Evolutionary conservation across 1,140 invertebrate genomes (phyloP).

Genomic region (Drosophila cardini): DNA sequence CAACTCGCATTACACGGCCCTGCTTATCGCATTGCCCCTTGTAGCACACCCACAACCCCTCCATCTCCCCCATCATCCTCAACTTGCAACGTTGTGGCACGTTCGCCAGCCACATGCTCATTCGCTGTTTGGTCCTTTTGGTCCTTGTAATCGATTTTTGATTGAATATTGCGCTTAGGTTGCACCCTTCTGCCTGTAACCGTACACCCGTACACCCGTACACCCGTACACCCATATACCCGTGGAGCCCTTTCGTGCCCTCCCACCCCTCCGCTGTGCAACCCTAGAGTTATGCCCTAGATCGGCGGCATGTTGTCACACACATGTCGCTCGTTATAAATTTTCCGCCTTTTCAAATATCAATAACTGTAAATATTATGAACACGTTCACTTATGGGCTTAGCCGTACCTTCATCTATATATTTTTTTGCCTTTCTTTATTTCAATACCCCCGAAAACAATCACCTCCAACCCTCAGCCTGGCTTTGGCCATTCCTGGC

Average conservation of each 20-base stretch:
- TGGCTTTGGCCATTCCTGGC: background rate
- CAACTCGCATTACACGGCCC: constrained; percentile 5
- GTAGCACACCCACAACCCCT: background rate
- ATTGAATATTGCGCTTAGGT: constrained; percentile 79
- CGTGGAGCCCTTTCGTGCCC: background rate
- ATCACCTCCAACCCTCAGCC: background rate
- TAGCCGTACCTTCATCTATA: constrained; percentile 53
- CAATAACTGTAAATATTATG: constrained; percentile 85
- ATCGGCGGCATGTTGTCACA: constrained; percentile 71
- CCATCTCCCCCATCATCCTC: background rate
- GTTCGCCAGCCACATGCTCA: constrained; percentile 31
- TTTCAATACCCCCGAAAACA: constrained; percentile 10
- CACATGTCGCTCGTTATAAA: constrained; percentile 84
- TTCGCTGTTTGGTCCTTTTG: constrained; percentile 29
- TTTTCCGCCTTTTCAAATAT: constrained; percentile 85
- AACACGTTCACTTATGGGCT: constrained; percentile 83
- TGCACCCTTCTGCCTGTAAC: constrained; percentile 13
- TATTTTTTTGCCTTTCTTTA: constrained; percentile 2
- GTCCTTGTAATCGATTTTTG: constrained; percentile 84
- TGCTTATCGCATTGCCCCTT: background rate
- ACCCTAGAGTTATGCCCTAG: background rate
- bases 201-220: background rate
- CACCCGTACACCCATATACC: background rate
- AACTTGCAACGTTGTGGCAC: constrained; percentile 2
- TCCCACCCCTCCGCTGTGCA: background rate